Base-by-base conservation (phyloP, 2,797 vertebrate genomes). In the Hemibagrus guttatus region DNA sequence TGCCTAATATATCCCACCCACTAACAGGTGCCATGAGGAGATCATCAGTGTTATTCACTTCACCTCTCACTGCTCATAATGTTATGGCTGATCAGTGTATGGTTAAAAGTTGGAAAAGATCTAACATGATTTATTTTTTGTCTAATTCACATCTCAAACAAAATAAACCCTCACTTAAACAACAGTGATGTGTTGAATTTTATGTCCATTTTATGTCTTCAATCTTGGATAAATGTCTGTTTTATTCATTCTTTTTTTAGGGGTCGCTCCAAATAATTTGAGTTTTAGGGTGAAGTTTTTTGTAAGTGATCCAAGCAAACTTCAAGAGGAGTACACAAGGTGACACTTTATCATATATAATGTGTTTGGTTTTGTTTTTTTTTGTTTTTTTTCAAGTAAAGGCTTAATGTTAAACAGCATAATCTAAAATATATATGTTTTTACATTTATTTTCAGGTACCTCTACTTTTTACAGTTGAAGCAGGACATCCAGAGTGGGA, bases 211-310 rank as follows among this genome's bases (percentile, higher is more conserved):
- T 12, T 26, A 46, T 13, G 71, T 14, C 42, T 23, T 14, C 6
- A 14, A 49, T 2, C 46, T 1, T 4, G 6, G 28, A 6, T 2
- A 66, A 26, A 5, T 80, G 13, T 42, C 52, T 19, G 2, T 6
- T 63, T 59, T 71, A 16, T 56, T 2, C 5, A 59, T 79, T 58
- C 7, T 46, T 16, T 21, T 93, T 89, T 5, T 91, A 99, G 98
- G 98, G 96, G 96, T 97, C 87, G 97, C 97, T 76, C 97, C 97
- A 84, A 96, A 99, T 92, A 97, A 93, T 93, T 93, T 99, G 93
- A 98, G 96, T 91, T 99, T 99, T 93, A 97, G 98, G 96, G 98
- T 99, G 91, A 99, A 99, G 95, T 99, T 99, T 95, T 99, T 99
- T 94, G 97, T 99, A 91, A 95, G 96, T 79, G 98, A 99, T 88